phyloP scores from a whole-genome alignment of 2,113 vertebrate species.

The Tylochromis polylepis region DNA sequence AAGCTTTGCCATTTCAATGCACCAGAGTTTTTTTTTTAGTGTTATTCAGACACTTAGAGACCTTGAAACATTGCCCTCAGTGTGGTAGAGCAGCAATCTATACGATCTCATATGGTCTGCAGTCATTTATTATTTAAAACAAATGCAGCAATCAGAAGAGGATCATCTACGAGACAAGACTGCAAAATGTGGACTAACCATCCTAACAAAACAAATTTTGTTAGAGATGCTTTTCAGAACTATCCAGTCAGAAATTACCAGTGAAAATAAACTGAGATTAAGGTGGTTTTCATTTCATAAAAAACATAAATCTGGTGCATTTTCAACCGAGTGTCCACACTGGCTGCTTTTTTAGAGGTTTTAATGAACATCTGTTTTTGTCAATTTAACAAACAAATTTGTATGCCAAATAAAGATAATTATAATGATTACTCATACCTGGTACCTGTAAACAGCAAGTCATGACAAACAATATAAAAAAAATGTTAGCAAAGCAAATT shows the following conservation, averaged over 20 bases:
- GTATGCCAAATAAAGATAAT: not conserved
- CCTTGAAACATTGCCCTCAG: not conserved
- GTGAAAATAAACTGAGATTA: not conserved
- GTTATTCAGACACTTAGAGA: not conserved
- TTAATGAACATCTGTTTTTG: not conserved
- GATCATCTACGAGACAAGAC: not conserved
- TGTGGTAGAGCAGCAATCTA: not conserved
- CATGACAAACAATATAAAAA: not conserved
- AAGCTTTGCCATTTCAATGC: not conserved
- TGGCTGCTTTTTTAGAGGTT: not conserved
- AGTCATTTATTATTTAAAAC: not conserved
- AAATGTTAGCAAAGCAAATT: not conserved
- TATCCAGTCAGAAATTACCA: not conserved
- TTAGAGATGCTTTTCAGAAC: not conserved
- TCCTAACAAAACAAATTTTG: not conserved
- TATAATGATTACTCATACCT: not conserved
- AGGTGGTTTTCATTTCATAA: not conserved
- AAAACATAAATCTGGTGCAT: not conserved
- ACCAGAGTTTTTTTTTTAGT: not conserved
- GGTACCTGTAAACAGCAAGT: not conserved
- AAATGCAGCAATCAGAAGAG: not conserved
- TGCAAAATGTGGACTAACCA: not conserved
- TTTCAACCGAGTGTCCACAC: not conserved
- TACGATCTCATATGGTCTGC: not conserved
- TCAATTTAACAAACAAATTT: not conserved